A percentile compares a stretch with the other conserved stretches of the same genome.
Conservation (phyloP, 1,140 invertebrate species). For the Drosophila orosa region DNA sequence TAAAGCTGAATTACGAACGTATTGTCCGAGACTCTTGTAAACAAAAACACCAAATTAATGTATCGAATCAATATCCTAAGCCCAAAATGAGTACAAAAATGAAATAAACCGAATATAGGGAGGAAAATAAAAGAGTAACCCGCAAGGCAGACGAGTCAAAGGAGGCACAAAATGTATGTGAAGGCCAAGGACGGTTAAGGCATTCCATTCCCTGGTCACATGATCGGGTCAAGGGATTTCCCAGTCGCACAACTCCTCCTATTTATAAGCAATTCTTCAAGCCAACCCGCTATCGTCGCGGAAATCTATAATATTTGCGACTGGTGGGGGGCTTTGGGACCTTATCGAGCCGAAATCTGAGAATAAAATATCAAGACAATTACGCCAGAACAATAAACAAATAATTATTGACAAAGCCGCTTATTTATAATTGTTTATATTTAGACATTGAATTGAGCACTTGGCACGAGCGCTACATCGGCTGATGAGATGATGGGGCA, state of each 20-base stretch:
- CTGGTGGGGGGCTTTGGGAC: not conserved
- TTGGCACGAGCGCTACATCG: constrained; percentile 5
- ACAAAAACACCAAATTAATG: not conserved
- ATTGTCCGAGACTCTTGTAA: not conserved
- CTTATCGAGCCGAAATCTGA: constrained; percentile 33
- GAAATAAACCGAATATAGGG: not conserved
- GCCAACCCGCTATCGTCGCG: not conserved
- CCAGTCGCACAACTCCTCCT: constrained; percentile 10
- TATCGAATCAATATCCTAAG: not conserved
- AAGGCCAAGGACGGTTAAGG: constrained; percentile 63
- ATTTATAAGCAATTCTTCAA: constrained; percentile 11
- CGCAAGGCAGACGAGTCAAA: constrained; percentile 16
- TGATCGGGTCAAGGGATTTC: constrained; percentile 35
- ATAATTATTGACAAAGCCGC: constrained; percentile 39
- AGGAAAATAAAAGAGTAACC: not conserved
- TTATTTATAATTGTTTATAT: constrained; percentile 49
- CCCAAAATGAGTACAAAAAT: constrained; percentile 2
- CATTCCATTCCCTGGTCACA: constrained; percentile 13
- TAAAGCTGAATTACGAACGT: not conserved
- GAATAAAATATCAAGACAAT: constrained; percentile 26
- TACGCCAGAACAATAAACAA: constrained; percentile 39
- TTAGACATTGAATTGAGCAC: constrained; percentile 33
- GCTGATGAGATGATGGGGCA: not conserved
- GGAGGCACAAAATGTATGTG: constrained; percentile 45
- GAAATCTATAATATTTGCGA: constrained; percentile 4